These are phyloP conservation scores for Zaprionus obscuricornis DNA, from an alignment of 2,888 invertebrate genomes.

Conservation along the genomic window DNA sequence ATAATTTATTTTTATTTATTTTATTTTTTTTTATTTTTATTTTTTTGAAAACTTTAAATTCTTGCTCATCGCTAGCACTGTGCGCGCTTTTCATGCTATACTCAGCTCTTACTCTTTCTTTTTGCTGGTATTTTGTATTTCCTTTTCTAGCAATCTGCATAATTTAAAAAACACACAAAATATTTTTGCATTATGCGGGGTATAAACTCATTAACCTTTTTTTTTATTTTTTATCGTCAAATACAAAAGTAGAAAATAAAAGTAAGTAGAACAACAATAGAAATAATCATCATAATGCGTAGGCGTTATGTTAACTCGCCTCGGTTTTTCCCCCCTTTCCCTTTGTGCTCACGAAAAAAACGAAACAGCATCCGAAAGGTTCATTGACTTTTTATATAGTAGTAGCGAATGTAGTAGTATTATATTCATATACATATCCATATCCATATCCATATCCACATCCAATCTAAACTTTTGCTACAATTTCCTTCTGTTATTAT, in stretches of 20 bases:
- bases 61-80: too few relatives aligned
- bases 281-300: conserved; percentile 36
- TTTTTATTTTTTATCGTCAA: conserved; percentile 5
- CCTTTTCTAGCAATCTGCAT: conserved; percentile 24
- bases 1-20: neutral
- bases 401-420: neutral
- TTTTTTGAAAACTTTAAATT: too few relatives aligned
- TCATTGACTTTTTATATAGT: conserved; percentile 40
- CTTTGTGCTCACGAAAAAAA: too few relatives aligned
- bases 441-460: conserved; percentile 7
- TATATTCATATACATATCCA: conserved; percentile 22
- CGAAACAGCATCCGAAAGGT: conserved; percentile 33
- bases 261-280: conserved; percentile 7
- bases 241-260: too few relatives aligned
- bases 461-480: conserved; percentile 4
- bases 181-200: conserved; percentile 50
- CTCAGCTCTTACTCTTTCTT: conserved; percentile 4
- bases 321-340: too few relatives aligned
- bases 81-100: too few relatives aligned
- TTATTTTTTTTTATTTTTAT: too few relatives aligned
- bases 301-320: conserved; percentile 17
- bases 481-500: conserved; percentile 2
- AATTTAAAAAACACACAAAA: conserved; percentile 23
- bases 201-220: conserved; percentile 44
- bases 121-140: conserved; percentile 10